A percentile compares a stretch with the other conserved stretches of the same genome.
phyloP scores from a whole-genome alignment of 2,797 vertebrate genomes.

The Pangasius sanitwongsei region DNA sequence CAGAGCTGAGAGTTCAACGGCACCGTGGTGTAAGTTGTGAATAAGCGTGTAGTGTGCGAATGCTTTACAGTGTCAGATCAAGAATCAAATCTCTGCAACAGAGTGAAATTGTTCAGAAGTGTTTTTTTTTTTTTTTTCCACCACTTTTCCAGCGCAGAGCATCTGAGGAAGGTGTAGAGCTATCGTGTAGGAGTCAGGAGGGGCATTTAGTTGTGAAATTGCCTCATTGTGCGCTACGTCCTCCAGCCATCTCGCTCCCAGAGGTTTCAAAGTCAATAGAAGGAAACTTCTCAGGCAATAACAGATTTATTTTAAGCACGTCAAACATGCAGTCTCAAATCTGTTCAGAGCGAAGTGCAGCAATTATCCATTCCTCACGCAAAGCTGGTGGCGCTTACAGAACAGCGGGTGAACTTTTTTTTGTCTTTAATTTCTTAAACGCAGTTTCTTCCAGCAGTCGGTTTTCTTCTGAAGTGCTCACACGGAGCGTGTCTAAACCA shows the following conservation, averaged over 20 bases:
- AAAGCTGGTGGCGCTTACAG: background rate
- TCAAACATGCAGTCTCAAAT: slow-evolving; percentile 5
- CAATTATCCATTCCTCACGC: slow-evolving; percentile 25
- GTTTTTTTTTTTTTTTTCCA: background rate
- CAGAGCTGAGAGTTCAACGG: background rate
- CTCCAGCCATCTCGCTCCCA: slow-evolving; percentile 27
- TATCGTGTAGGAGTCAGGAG: slow-evolving; percentile 19
- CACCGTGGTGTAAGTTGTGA: background rate
- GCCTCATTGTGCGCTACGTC: slow-evolving; percentile 25
- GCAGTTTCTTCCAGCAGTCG: background rate
- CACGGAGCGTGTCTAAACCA: background rate
- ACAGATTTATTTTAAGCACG: slow-evolving; percentile 31
- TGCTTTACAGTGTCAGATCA: background rate
- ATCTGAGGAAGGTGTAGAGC: slow-evolving; percentile 8
- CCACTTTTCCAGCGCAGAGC: slow-evolving; percentile 14
- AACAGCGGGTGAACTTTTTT: background rate
- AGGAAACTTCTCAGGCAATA: slow-evolving; percentile 13
- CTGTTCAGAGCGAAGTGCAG: background rate
- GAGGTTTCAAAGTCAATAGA: slow-evolving; percentile 12
- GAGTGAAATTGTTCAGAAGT: background rate
- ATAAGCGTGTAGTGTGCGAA: too few species aligned
- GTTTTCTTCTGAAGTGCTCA: background rate
- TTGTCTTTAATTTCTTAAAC: slow-evolving; percentile 23
- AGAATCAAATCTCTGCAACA: background rate
- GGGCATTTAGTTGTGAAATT: slow-evolving; percentile 37